Conservation (phyloP, 2,113 vertebrate genomes). For the Etheostoma spectabile region DNA sequence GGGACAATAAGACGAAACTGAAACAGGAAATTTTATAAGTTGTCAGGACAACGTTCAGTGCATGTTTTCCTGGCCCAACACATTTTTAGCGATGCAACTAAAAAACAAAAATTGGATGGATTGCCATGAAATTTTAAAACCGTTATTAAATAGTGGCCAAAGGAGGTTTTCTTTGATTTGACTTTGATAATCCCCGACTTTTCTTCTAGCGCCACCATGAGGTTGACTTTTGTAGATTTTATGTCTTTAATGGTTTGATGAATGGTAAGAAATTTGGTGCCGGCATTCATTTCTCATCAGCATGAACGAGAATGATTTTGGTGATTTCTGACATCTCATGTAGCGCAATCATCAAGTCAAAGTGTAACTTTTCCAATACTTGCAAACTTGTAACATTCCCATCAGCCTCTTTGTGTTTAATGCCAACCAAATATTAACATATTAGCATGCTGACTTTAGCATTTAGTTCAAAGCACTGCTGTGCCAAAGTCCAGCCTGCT, state of each 20-base stretch:
- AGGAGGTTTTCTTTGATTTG: background rate
- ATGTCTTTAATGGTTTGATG: no score
- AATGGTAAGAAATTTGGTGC: background rate
- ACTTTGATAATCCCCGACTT: no score
- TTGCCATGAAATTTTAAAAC: background rate
- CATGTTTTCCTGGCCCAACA: background rate
- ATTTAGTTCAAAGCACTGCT: background rate
- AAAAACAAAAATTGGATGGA: background rate
- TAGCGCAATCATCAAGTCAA: background rate
- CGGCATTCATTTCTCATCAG: background rate
- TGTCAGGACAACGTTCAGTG: background rate
- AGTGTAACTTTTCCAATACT: background rate
- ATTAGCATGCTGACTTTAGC: background rate
- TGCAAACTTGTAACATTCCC: background rate
- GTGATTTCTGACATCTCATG: background rate
- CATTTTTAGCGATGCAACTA: background rate
- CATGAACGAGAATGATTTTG: background rate
- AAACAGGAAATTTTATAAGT: slow-evolving; percentile 11
- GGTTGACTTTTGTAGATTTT: background rate
- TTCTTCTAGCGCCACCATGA: background rate
- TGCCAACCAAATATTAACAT: no score
- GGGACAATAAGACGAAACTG: slow-evolving; percentile 33
- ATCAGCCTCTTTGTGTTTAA: background rate
- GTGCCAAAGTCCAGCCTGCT: background rate
- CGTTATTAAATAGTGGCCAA: background rate